Base-by-base conservation (phyloP, 2,797 vertebrate species). In the Carapus acus region DNA sequence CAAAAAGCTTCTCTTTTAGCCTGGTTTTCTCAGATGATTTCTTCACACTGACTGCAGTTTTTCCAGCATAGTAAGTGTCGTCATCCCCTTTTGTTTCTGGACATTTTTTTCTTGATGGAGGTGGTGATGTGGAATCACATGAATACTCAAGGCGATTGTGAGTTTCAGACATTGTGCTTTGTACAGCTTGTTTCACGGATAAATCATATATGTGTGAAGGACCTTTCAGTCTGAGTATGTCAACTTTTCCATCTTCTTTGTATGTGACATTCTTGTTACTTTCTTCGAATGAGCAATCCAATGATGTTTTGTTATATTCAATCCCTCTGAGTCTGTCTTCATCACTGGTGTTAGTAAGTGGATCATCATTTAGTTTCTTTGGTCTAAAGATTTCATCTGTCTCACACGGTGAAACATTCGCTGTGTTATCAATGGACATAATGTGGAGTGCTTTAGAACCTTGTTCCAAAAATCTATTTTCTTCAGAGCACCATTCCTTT, bases 281-380 rank as follows among this genome's bases (percentile, higher is more conserved):
- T 40, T 34, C 70, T 2, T 79, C 82, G 50, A 75, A 40, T 11
- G 79, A 81, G 2, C 80, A 85, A n/a, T 75, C 81, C 82, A 77
- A 81, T 0, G 83, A 85, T 1, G 80, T 83, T 41, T 41, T 65
- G 24, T 22, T 57, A 52, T 74, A 71, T 46, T 38, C n/a, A n/a
- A n/a, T n/a, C n/a, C n/a, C n/a, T n/a, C n/a, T n/a, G n/a, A n/a
- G n/a, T n/a, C n/a, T n/a, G n/a, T n/a, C n/a, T n/a, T 55, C 54
- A n/a, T 38, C 67, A 64, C 59, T 54, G 17, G 70, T 68, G 41
- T 33, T 50, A 29, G 23, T 13, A 27, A 7, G 29, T 37, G 5
- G 39, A 43, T 63, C 48, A 18, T 72, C 54, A 60, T 68, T 65
- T 19, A 12, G 20, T 18, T 52, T 44, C 20, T 51, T 55, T 7